Evolutionary conservation across 2,888 invertebrate genomes (phyloP).

Genomic region (Perdita meconis): DNA sequence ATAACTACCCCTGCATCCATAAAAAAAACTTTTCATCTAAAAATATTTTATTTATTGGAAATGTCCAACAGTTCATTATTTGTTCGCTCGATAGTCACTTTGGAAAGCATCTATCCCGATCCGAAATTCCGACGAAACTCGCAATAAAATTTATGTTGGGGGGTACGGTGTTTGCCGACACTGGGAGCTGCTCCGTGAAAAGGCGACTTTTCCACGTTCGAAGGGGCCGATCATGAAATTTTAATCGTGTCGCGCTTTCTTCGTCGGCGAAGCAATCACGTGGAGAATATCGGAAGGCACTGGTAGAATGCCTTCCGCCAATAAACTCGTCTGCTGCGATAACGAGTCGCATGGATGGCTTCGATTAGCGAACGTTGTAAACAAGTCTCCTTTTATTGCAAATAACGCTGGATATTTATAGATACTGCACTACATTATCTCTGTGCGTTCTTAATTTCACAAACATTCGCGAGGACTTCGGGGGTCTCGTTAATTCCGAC

Average conservation of each 20-base stretch:
- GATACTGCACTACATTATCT: neutral
- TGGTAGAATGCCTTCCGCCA: slow-evolving; percentile 39
- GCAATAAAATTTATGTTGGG: slow-evolving; percentile 44
- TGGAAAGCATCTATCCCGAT: too few relatives aligned
- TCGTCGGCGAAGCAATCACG: slow-evolving; percentile 38
- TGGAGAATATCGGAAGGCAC: slow-evolving; percentile 30
- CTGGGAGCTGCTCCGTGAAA: slow-evolving; percentile 17
- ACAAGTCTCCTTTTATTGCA: slow-evolving; percentile 13
- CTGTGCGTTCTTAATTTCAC: neutral
- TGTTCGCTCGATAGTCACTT: neutral
- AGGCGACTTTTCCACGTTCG: slow-evolving; percentile 34
- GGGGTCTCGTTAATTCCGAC: too few relatives aligned
- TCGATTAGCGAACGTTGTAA: neutral
- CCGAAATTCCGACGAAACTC: neutral
- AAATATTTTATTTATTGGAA: too few relatives aligned
- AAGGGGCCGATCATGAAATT: slow-evolving; percentile 43
- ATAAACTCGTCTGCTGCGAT: slow-evolving; percentile 24
- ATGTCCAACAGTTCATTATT: slow-evolving; percentile 3
- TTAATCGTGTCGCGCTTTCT: slow-evolving; percentile 50
- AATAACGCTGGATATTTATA: slow-evolving; percentile 5
- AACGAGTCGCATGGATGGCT: slow-evolving; percentile 8
- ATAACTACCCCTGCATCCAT: too few relatives aligned
- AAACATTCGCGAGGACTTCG: too few relatives aligned
- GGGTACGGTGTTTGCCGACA: slow-evolving; percentile 36
- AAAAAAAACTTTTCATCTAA: too few relatives aligned